Evolutionary conservation across 2,888 invertebrate genomes (phyloP).

Genomic region (Ernsta delagoae): DNA sequence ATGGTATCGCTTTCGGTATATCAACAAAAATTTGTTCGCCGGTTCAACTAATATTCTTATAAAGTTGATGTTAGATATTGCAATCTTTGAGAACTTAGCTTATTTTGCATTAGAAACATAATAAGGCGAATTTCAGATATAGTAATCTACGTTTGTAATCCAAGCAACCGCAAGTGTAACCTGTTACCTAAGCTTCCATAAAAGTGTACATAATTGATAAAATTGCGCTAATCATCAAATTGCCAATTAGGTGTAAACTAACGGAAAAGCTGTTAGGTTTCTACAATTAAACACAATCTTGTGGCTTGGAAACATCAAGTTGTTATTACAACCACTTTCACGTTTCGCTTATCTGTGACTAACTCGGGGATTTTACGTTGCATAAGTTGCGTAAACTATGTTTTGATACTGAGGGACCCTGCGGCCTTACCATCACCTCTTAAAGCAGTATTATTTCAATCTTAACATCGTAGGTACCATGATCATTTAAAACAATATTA

Average conservation of each 20-base stretch:
- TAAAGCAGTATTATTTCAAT: too few relatives aligned
- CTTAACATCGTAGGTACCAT: too few relatives aligned
- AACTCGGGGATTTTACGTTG: conserved; percentile 30
- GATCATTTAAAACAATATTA: too few relatives aligned
- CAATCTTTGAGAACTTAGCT: too few relatives aligned
- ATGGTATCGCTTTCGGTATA: too few relatives aligned
- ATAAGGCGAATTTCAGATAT: too few relatives aligned
- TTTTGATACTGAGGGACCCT: conserved; percentile 10
- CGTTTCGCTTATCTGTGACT: conserved; percentile 18
- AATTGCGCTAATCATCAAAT: neutral
- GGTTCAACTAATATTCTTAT: too few relatives aligned
- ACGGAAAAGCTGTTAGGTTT: conserved; percentile 15
- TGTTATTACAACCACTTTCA: conserved; percentile 19
- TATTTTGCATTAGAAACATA: too few relatives aligned
- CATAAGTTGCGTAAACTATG: conserved; percentile 23
- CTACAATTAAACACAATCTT: conserved; percentile 29
- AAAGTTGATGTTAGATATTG: too few relatives aligned
- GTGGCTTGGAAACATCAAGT: conserved; percentile 5
- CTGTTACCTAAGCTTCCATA: neutral
- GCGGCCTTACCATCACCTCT: too few relatives aligned
- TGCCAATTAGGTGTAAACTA: neutral
- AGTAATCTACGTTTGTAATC: too few relatives aligned
- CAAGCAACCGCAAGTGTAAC: neutral
- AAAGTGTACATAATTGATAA: neutral
- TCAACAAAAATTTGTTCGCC: too few relatives aligned